Base-by-base conservation (phyloP, 2,113 vertebrate species). In the Diphyllodes magnificus region DNA sequence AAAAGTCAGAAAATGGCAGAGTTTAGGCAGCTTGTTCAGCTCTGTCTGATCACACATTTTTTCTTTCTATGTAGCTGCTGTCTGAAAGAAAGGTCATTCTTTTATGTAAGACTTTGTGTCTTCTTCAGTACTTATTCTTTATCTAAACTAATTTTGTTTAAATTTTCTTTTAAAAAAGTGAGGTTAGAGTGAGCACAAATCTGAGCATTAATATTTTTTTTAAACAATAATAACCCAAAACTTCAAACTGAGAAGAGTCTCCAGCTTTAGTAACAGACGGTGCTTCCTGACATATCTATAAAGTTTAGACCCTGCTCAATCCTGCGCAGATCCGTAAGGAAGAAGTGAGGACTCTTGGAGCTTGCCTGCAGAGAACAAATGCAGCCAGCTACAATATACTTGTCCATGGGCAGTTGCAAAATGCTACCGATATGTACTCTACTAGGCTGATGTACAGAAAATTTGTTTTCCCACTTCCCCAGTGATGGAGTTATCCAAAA, bases 311-410 rank as follows among this genome's bases (percentile, higher is more conserved):
- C 6, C 27, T 79, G 51, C 87, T 87, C 20, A 4, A 15, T 72
- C 53, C 57, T 76, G 37, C 27, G 27, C 8, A 12, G 6, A 3
- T 89, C 27, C 87, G 30, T 60, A 51, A 47, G 60, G 51, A 30
- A 35, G 9, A 65, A 18, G 4, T 15, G 12, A 11, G 11, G 3
- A 25, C 31, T 50, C 49, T 61, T 57, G 16, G 8, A 63, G 18
- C 53, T 73, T 37, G 7, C 42, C 59, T 72, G 27, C 70, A 45
- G 61, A 91, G 22, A 45, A 30, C 13, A 80, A 42, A 63, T 4
- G 5, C 10, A 24, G 25, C 30, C 45, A 83, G 54, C 8, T 73
- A 16, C 0, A 0, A 15, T 40, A 7, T n/a, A 24, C 28, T 35
- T 91, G n/a, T 72, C 50, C 21, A 11, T 28, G 17, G 39, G 12